Evolutionary conservation across 2,113 vertebrate genomes (phyloP).

Genomic region (Mus pahari): DNA sequence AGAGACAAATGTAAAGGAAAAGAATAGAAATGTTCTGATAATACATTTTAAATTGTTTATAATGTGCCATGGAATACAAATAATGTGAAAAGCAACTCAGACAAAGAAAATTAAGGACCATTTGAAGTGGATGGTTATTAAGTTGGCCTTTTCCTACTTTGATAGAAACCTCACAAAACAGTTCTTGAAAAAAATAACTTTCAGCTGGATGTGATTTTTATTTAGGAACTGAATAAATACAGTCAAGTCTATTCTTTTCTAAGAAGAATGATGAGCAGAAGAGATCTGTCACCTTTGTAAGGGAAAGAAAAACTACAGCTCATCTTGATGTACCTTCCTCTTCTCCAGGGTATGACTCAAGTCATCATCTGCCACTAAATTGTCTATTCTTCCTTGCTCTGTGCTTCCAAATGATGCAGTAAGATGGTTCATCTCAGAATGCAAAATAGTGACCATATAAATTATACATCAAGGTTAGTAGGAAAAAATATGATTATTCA

Average conservation of each 20-base stretch:
- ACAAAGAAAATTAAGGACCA: slow-evolving; percentile 45
- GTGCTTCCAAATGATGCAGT: slow-evolving; percentile 40
- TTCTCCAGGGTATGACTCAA: slow-evolving; percentile 46
- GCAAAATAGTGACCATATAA: slow-evolving; percentile 41
- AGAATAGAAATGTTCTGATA: slow-evolving; percentile 25
- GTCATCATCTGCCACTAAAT: neutral
- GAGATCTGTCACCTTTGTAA: slow-evolving; percentile 38
- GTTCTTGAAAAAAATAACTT: slow-evolving; percentile 66
- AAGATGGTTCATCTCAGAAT: slow-evolving; percentile 52
- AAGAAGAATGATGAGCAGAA: slow-evolving; percentile 54
- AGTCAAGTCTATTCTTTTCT: slow-evolving; percentile 45
- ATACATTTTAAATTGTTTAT: slow-evolving; percentile 5
- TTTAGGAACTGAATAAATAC: slow-evolving; percentile 16
- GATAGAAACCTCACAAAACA: slow-evolving; percentile 8
- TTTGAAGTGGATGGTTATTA: slow-evolving; percentile 4
- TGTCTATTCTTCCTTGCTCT: slow-evolving; percentile 27
- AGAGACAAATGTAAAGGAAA: slow-evolving; percentile 27
- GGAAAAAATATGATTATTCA: slow-evolving; percentile 56
- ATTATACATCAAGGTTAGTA: slow-evolving; percentile 58
- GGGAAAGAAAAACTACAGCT: slow-evolving; percentile 59
- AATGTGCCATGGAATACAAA: slow-evolving; percentile 32
- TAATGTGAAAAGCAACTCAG: neutral
- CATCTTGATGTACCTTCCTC: neutral
- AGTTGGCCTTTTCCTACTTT: slow-evolving; percentile 2
- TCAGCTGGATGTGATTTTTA: slow-evolving; percentile 45